Percentiles rank a stretch among this genome's conserved stretches.
Conservation (phyloP, 2,888 invertebrate genomes). For the Arctia plantaginis region DNA sequence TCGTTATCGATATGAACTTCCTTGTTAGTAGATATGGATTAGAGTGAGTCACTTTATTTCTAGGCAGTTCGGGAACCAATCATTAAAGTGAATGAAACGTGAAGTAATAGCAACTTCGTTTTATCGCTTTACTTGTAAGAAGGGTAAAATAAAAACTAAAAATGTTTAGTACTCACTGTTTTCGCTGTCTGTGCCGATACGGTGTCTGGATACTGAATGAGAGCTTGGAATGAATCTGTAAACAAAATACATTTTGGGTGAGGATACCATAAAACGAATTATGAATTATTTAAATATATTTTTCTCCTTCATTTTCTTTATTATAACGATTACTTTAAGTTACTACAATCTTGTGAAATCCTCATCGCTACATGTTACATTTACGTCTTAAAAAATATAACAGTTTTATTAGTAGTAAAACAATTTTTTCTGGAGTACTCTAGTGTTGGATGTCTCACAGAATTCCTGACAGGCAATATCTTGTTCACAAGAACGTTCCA, state of each 20-base stretch:
- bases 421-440: constrained; percentile 56
- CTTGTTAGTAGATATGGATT: constrained; percentile 58
- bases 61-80: constrained; percentile 77
- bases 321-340: background rate
- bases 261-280: constrained; percentile 32
- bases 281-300: constrained; percentile 19
- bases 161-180: constrained; percentile 89
- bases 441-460: constrained; percentile 62
- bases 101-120: constrained; percentile 81
- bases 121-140: constrained; percentile 78
- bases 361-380: background rate
- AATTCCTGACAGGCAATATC: constrained; percentile 69
- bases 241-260: constrained; percentile 65
- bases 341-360: background rate
- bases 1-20: constrained; percentile 6
- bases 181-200: constrained; percentile 99
- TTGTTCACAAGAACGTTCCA: constrained; percentile 68
- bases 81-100: constrained; percentile 83
- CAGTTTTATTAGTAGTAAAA: constrained; percentile 49
- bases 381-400: constrained; percentile 42
- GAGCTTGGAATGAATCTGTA: constrained; percentile 98
- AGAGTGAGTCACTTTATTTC: constrained; percentile 71
- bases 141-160: constrained; percentile 81
- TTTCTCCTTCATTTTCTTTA: constrained; percentile 22
- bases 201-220: constrained; percentile 99